Percentiles rank a stretch among this genome's conserved stretches.
These are phyloP conservation scores for Epinephelus lanceolatus DNA, from an alignment of 2,113 vertebrate genomes.

Conservation along the genomic window DNA sequence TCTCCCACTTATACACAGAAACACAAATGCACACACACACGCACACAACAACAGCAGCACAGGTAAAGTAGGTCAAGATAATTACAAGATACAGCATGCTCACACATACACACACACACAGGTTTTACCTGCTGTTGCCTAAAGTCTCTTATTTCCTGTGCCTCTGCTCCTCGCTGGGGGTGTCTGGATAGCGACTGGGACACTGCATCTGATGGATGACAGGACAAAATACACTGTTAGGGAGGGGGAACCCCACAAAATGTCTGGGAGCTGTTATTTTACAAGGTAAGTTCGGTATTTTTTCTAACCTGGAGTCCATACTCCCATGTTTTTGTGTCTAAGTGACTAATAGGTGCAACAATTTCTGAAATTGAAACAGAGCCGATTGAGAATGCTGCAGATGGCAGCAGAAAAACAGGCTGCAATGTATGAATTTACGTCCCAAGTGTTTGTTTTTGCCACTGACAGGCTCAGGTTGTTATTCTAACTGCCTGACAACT, in stretches of 20 bases:
- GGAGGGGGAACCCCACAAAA: neutral
- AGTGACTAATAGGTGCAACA: no score
- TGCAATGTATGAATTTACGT: no score
- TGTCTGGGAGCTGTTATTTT: neutral
- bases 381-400: no score
- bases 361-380: no score
- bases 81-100: constrained; percentile 43
- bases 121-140: constrained; percentile 75
- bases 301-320: no score
- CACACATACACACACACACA: constrained; percentile 1
- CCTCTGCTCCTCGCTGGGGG: constrained; percentile 55
- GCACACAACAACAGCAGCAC: neutral
- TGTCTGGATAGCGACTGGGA: constrained; percentile 51
- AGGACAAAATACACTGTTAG: constrained; percentile 30
- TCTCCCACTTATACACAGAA: neutral
- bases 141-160: constrained; percentile 72
- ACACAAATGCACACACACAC: constrained; percentile 17
- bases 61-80: constrained; percentile 48
- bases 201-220: constrained; percentile 73
- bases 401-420: no score
- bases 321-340: no score
- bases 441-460: no score
- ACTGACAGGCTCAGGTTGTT: no score
- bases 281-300: no score
- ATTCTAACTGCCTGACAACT: no score